Evolutionary conservation across 2,797 vertebrate genomes (phyloP), one percentile per base, ranked within the genome.

Genomic region (Catharus ustulatus): DNA sequence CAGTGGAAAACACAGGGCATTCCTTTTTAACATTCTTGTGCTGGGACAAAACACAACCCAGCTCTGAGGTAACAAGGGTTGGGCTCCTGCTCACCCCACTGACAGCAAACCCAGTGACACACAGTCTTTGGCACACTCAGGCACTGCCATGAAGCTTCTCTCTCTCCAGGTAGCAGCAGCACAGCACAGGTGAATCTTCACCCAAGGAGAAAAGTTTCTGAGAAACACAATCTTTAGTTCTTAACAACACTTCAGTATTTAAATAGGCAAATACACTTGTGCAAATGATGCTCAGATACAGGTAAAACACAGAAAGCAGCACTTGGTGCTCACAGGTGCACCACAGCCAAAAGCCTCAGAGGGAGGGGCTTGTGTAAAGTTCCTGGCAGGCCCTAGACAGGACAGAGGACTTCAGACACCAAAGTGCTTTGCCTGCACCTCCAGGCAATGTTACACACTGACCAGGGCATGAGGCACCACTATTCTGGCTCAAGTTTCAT

Each of bases 201-300:
- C 15, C 23, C 42, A 52, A 30, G 45, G 64, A 59, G 26, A 76
- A 42, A 57, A 67, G 64, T 20, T 82, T 26, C 84, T 4, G 5
- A 87, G 42, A 46, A 32, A 93, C 34, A 61, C 27, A 62, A 24
- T n/a, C 32, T 75, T 84, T 27, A 62, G 79, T 15, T 76, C 68
- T 72, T 63, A 55, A 45, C 51, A 74, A 62, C 59, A 80, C 49
- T 84, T 82, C 81, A 66, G 0, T 20, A 61, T 19, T 81, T 84
- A 69, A 84, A 84, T 11, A 91, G 52, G 48, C 45, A 87, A 91
- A 68, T 5, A 80, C 6, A 63, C 26, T 34, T 45, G 87, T 86
- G 85, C 93, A 96, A 96, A 91, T 45, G 51, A 77, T 63, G 76
- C 93, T 94, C 9, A 62, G 49, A 22, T 17, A 51, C 12, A 6